Conservation (phyloP, 1,140 invertebrate species). For the Neotoxoptera formosana region DNA sequence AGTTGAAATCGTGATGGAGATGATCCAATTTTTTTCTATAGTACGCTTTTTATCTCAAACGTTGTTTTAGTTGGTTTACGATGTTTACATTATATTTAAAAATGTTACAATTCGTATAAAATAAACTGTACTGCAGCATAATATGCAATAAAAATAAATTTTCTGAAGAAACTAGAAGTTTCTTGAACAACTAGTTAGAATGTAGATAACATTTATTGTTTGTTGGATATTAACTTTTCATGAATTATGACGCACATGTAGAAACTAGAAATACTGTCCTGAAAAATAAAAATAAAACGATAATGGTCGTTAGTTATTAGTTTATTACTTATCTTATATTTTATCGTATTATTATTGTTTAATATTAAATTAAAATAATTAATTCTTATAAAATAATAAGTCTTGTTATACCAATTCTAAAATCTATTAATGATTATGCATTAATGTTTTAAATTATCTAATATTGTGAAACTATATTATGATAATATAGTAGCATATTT, state of each 20-base stretch:
- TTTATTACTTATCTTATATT: background rate
- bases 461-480: background rate
- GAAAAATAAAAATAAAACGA: background rate
- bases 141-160: background rate
- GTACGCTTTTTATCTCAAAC: background rate
- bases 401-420: background rate
- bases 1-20: background rate
- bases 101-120: background rate
- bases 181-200: background rate
- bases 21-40: background rate
- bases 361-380: background rate
- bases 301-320: background rate
- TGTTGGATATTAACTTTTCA: background rate
- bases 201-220: background rate
- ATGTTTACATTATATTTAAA: constrained; percentile 8
- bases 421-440: background rate
- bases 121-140: background rate
- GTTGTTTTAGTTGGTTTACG: background rate
- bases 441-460: background rate
- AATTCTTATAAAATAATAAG: background rate
- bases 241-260: background rate
- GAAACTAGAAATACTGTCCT: background rate
- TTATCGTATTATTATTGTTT: background rate
- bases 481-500: background rate
- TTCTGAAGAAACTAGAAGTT: background rate